Evolutionary conservation across 1,140 invertebrate genomes (phyloP).

Genomic region (Polypedilum pembai): DNA sequence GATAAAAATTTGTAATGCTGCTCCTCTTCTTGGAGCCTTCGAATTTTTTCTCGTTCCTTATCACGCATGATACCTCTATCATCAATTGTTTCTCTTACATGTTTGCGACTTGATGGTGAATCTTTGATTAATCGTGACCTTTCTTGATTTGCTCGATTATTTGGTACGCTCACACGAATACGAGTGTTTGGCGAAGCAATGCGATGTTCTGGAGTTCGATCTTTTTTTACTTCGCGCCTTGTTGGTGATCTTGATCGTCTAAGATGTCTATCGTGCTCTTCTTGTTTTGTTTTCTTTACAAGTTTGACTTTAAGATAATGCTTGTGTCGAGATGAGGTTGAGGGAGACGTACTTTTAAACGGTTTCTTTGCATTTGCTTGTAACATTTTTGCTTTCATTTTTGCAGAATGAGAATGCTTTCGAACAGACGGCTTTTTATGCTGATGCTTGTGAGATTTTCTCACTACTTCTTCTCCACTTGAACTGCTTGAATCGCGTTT

Average conservation of each 20-base stretch:
- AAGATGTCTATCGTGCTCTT: background rate
- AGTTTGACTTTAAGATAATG: background rate
- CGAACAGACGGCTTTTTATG: slow-evolving; percentile 1
- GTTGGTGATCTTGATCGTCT: background rate
- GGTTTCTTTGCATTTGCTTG: background rate
- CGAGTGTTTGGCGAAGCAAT: background rate
- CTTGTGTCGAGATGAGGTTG: background rate
- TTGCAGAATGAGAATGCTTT: slow-evolving; percentile 13
- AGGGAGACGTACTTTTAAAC: background rate
- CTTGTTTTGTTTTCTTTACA: background rate
- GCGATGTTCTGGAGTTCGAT: background rate
- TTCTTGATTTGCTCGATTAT: slow-evolving; percentile 10
- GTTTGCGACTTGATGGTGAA: background rate
- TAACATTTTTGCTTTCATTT: background rate
- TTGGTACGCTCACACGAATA: background rate
- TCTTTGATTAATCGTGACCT: background rate
- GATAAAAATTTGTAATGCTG: background rate
- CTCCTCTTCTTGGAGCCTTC: background rate
- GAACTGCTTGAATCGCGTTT: slow-evolving; percentile 5
- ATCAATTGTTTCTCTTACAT: background rate
- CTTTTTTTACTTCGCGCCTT: background rate
- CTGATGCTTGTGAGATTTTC: background rate
- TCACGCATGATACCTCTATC: background rate
- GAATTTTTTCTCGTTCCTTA: background rate
- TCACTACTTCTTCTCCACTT: background rate